Evolutionary conservation across 1,140 invertebrate species (phyloP).

Genomic region (Cryptotermes secundus): DNA sequence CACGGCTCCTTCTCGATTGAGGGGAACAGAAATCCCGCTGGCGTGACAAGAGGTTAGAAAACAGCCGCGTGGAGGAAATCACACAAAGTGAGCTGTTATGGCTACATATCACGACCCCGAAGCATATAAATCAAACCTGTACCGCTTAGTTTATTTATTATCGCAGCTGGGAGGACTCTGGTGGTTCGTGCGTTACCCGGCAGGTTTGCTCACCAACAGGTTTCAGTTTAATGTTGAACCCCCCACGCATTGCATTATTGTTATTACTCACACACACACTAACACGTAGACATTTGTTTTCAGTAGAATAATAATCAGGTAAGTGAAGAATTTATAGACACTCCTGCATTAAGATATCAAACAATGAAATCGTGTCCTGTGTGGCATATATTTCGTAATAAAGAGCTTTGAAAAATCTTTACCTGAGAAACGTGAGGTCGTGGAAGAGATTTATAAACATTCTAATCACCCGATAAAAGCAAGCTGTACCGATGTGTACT

Average conservation of each 20-base stretch:
- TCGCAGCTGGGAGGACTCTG: background rate
- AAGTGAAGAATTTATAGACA: background rate
- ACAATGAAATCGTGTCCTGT: conserved; percentile 5
- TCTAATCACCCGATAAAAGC: background rate
- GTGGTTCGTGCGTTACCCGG: background rate
- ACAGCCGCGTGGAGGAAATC: background rate
- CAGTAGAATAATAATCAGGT: background rate
- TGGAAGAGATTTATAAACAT: background rate
- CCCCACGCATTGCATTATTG: background rate
- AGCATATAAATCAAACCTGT: background rate
- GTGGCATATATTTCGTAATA: background rate
- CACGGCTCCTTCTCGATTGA: background rate
- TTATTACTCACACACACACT: background rate
- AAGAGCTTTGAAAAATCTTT: background rate
- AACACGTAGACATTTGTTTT: background rate
- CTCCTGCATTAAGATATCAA: background rate
- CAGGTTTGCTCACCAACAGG: background rate
- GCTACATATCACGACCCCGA: background rate
- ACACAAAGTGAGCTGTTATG: conserved; percentile 16
- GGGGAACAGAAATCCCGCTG: background rate
- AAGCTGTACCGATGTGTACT: background rate
- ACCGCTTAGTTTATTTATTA: conserved; percentile 1
- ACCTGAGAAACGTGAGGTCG: background rate
- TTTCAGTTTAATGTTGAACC: background rate
- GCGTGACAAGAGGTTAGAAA: conserved; percentile 15